Base-by-base conservation (phyloP, 2,888 invertebrate genomes). In the Drosophila sordidapex region DNA sequence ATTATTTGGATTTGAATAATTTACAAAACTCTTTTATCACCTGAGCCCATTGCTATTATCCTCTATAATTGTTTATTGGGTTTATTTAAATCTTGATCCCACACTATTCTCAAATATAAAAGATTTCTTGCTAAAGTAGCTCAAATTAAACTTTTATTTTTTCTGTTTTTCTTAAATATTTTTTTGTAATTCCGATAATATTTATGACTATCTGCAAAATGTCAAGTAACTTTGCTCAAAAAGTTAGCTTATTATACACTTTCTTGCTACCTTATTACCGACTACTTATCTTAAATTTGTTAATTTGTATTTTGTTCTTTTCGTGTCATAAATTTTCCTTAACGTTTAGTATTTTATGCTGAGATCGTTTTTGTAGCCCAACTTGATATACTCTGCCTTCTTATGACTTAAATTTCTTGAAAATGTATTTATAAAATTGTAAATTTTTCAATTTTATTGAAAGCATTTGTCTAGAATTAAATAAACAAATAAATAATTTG, bases 251-350 rank as follows among this genome's bases (percentile, higher is more conserved):
- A 0, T 11, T 10, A 53, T 60, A 68, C 31, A 27, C 52, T 60
- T 4, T 15, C 18, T 25, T 43, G 2, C 4, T 43, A 31, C n/a
- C 29, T 36, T 31, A 31, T 31, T 31, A 31, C 31, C 31, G 2
- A 46, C 8, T 11, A 21, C 15, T 57, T 56, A 35, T 63, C 40
- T 27, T 4, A 35, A 27, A 35, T 18, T 48, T 27, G 13, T 15
- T 63, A 36, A 60, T 51, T 52, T 27, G 8, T 13, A 35, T 36
- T 36, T 60, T 29, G 53, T 21, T 29, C 60, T 29, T 60, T 36
- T 51, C n/a, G 33, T 59, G 27, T 36, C 15, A 59, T 49, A 35
- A 27, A 35, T 48, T 33, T 46, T 7, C 18, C 18, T 43, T 29
- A 46, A 29, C 15, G 4, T 18, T 36, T 49, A 1, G 27, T 48